phyloP scores from a whole-genome alignment of 2,113 vertebrate species.

The Petrocephalus zakoni region DNA sequence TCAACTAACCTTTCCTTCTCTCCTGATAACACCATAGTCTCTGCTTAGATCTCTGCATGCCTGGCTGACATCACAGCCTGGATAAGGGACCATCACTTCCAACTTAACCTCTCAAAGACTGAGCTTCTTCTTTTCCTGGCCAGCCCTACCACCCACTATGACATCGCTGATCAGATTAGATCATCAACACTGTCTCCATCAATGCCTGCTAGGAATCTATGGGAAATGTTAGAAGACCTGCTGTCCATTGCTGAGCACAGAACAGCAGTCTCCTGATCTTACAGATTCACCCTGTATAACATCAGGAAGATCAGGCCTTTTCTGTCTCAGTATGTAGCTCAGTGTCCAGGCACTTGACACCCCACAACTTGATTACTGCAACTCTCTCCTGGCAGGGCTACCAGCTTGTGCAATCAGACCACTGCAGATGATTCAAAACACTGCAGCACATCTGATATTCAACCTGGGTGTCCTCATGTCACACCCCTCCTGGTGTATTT shows the following conservation, averaged over 20 bases:
- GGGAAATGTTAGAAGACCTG: not conserved
- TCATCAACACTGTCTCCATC: not conserved
- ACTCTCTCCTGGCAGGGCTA: not conserved
- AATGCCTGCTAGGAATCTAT: not conserved
- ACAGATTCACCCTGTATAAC: not conserved
- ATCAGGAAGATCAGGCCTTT: not conserved
- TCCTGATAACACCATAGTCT: not conserved
- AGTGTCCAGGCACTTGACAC: not conserved
- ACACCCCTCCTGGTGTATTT: not conserved
- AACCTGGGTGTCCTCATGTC: not conserved
- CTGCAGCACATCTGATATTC: not conserved
- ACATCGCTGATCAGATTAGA: not conserved
- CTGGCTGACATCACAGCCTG: not conserved
- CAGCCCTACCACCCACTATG: not conserved
- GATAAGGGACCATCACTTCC: not conserved
- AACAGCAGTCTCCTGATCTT: not conserved
- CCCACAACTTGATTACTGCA: not conserved
- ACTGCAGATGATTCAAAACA: not conserved
- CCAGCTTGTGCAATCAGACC: not conserved
- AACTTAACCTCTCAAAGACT: not conserved
- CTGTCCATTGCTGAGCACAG: not conserved
- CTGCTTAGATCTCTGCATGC: not conserved
- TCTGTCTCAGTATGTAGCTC: not conserved
- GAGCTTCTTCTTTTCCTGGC: not conserved
- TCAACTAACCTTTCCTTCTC: too few relatives aligned